Conservation (phyloP, 2,113 vertebrate genomes). For the Gymnocephalus cernua region DNA sequence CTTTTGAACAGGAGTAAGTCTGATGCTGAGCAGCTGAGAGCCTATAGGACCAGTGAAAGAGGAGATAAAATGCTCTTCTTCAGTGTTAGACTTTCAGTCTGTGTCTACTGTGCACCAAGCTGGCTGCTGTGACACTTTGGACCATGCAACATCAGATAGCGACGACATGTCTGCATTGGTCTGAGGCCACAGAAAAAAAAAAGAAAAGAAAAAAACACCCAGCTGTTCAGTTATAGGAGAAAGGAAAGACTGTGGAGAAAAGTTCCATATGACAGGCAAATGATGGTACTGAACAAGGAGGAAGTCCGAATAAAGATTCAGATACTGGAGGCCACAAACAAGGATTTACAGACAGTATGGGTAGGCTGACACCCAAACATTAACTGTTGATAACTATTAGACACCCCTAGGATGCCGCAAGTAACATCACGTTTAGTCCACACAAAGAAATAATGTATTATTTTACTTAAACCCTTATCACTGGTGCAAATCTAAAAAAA, state of each 20-base stretch:
- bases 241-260: slow-evolving; percentile 7
- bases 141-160: slow-evolving; percentile 57
- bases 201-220: slow-evolving; percentile 9
- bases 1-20: background rate
- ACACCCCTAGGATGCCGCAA: no score
- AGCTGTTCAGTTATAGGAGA: slow-evolving; percentile 3
- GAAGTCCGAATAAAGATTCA: slow-evolving; percentile 4
- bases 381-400: background rate
- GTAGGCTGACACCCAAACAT: background rate
- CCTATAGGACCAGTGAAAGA: background rate
- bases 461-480: background rate
- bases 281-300: slow-evolving; percentile 2
- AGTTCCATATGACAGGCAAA: background rate
- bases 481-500: background rate
- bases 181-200: slow-evolving; percentile 21
- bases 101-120: background rate
- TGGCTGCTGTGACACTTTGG: slow-evolving; percentile 35
- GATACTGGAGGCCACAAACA: background rate
- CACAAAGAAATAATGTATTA: background rate
- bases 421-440: no score
- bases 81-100: background rate
- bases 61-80: slow-evolving; percentile 12
- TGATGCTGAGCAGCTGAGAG: background rate
- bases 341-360: background rate
- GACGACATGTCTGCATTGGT: slow-evolving; percentile 54